These are phyloP conservation scores for Ectropis grisescens DNA, from an alignment of 1,140 invertebrate species.

Conservation along the genomic window DNA sequence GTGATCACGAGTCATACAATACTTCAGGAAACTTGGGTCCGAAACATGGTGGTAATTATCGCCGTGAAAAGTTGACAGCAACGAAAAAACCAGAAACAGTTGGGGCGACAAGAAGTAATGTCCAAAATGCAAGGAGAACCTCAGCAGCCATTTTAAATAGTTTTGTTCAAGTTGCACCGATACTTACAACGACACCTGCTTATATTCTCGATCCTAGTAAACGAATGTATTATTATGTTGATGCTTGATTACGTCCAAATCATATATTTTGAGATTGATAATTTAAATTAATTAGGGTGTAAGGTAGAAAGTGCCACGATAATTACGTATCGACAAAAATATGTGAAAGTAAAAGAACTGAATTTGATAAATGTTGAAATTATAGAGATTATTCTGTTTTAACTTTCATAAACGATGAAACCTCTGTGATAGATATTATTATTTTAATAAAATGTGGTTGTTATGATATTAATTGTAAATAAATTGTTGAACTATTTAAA, in stretches of 20 bases:
- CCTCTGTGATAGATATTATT: slow-evolving; percentile 25
- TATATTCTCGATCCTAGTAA: slow-evolving; percentile 59
- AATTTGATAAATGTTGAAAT: too few relatives aligned
- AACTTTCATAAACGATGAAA: neutral
- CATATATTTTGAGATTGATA: too few relatives aligned
- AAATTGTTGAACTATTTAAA: too few relatives aligned
- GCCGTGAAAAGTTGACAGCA: slow-evolving; percentile 35
- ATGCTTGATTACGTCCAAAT: slow-evolving; percentile 28
- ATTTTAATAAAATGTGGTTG: too few relatives aligned
- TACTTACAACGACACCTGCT: slow-evolving; percentile 37
- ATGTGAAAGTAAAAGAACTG: slow-evolving; percentile 14
- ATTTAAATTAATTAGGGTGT: slow-evolving; percentile 6
- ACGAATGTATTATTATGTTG: slow-evolving; percentile 60
- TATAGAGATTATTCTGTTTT: too few relatives aligned
- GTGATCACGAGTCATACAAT: slow-evolving; percentile 19
- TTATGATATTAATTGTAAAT: too few relatives aligned
- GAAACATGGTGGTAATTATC: slow-evolving; percentile 51
- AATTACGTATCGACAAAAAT: slow-evolving; percentile 10
- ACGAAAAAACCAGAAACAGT: slow-evolving; percentile 10
- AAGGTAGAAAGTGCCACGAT: slow-evolving; percentile 39
- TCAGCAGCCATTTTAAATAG: slow-evolving; percentile 35
- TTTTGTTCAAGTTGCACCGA: slow-evolving; percentile 36
- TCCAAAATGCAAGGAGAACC: slow-evolving; percentile 15
- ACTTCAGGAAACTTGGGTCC: slow-evolving; percentile 15
- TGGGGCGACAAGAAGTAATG: slow-evolving; percentile 10